Evolutionary conservation across 2,113 vertebrate genomes (phyloP).

Genomic region (Albula glossodonta): DNA sequence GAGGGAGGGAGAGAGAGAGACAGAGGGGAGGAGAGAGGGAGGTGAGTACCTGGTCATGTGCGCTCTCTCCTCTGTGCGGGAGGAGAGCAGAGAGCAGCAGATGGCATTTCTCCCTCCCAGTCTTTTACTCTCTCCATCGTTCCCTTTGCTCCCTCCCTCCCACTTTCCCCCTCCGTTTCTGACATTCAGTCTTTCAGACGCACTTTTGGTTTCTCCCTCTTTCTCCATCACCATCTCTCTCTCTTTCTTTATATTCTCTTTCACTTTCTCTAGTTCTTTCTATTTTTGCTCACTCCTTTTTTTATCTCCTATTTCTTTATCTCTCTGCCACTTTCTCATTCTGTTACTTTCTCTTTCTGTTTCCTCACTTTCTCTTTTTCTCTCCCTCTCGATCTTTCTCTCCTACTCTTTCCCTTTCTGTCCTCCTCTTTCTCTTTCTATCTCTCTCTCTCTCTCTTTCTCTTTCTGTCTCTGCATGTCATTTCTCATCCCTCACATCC

Average conservation of each 20-base stretch:
- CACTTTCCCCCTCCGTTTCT: not conserved
- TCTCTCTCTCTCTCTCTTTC: not conserved
- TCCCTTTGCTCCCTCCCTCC: not conserved
- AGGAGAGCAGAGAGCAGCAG: not conserved
- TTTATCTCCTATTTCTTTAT: not conserved
- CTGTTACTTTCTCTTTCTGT: too few relatives aligned
- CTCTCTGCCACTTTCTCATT: not conserved
- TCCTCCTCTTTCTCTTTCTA: too few relatives aligned
- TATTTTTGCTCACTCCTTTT: not conserved
- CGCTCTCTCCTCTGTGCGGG: not conserved
- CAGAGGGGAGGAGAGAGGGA: not conserved
- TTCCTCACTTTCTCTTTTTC: not conserved
- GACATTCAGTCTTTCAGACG: too few relatives aligned
- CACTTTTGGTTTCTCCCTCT: not conserved
- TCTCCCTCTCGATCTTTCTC: not conserved
- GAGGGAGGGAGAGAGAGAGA: not conserved
- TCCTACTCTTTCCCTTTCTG: too few relatives aligned
- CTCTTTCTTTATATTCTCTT: too few relatives aligned
- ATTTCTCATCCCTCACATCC: not conserved
- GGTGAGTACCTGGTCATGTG: not conserved
- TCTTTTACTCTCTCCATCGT: not conserved
- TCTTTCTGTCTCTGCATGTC: not conserved
- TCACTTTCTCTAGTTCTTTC: too few relatives aligned
- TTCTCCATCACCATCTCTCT: not conserved
- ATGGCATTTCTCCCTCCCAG: not conserved